These are phyloP conservation scores for Prunella strophiata DNA, from an alignment of 2,797 vertebrate genomes.

Conservation along the genomic window DNA sequence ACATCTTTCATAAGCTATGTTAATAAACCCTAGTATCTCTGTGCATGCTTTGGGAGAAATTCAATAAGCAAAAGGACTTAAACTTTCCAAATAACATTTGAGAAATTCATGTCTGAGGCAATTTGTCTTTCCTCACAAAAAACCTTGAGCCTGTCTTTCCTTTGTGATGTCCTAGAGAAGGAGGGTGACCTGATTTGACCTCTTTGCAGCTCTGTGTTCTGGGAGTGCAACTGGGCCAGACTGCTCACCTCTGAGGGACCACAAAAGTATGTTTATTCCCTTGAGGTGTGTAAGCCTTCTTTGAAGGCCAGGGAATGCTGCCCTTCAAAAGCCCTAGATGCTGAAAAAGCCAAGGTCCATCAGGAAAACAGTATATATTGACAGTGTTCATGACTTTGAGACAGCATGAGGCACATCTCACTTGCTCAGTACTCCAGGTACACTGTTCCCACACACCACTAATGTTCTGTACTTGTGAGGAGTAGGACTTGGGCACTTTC, in stretches of 20 bases:
- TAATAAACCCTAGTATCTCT: neutral
- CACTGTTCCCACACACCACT: neutral
- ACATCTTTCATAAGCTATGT: neutral
- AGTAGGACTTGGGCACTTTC: neutral
- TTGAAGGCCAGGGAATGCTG: neutral
- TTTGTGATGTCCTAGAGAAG: neutral
- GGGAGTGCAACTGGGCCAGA: accelerated
- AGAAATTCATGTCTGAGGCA: neutral
- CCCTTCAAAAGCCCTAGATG: neutral
- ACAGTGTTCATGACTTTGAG: neutral
- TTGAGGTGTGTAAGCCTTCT: neutral
- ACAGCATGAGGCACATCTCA: accelerated
- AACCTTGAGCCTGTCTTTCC: neutral
- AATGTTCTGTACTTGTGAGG: accelerated
- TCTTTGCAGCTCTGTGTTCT: neutral
- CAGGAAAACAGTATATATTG: neutral
- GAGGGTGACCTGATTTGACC: neutral
- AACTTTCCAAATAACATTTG: neutral
- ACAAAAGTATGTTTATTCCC: neutral
- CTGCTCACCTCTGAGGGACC: neutral
- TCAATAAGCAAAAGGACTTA: neutral
- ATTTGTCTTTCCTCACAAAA: neutral
- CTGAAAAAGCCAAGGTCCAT: neutral
- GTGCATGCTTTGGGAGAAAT: neutral
- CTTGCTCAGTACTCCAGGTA: neutral